Evolutionary conservation across 2,888 invertebrate species (phyloP), one percentile per base, ranked within the genome.

Genomic region (Calameuta pallipes): DNA sequence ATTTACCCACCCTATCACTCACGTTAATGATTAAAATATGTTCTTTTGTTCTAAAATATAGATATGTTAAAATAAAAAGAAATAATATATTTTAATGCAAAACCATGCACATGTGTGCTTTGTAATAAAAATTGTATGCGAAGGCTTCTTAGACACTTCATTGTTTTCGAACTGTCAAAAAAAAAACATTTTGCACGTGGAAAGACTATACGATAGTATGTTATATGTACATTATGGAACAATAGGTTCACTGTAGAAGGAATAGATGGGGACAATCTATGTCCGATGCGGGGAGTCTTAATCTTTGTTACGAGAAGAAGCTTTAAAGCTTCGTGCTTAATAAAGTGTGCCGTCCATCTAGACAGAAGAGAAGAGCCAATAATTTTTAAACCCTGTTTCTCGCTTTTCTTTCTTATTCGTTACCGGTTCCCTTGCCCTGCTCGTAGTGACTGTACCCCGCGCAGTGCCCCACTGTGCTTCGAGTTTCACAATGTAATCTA

Each of bases 401-500:
- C 70, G 41, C 73, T 75, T 75, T 75, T 71, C 74, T 33, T 41
- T 41, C 56, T 71, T 78, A 69, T 78, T 75, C 78, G 37, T 71
- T 71, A 69, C 74, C 34, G 41, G 35, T 68, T 68, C 34, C 73
- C 34, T 35, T 11, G 11, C 56, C 34, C 12, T 35, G 12, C 74
- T 69, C 74, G 35, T 69, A n/a, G 35, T 37, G 12, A n/a, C 34
- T 35, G 74, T n/a, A 37, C 6, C 35, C n/a, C 37, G 34, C 6
- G 73, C 76, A 70, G 75, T 33, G 71, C 30, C 41, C 31, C 33
- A 71, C 77, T 69, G 3, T 76, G 82, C 83, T 80, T 82, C 83
- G 84, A 83, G 84, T 84, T 83, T 84, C 84, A 83, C 83, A 82
- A 85, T 85, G 85, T 89, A 88, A 89, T 89, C 87, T 88, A 88